Evolutionary conservation across 2,888 invertebrate species (phyloP).

Genomic region (Coleophora flavipennella): DNA sequence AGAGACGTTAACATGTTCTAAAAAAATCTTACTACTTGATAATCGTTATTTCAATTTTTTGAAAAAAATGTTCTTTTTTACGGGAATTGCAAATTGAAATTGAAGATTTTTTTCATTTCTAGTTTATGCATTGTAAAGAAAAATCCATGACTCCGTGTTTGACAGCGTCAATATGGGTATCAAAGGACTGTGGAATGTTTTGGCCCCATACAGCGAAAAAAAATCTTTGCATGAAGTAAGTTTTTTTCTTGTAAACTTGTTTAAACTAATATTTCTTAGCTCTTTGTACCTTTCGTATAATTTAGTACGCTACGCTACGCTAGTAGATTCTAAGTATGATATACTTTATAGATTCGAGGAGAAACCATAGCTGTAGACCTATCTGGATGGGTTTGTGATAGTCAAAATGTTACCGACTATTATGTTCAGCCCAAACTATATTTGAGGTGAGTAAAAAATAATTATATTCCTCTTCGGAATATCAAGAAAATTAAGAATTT

Average conservation of each 20-base stretch:
- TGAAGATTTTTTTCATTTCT: too few species aligned
- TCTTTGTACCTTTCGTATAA: too few species aligned
- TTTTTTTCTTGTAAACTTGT: slow-evolving; percentile 2
- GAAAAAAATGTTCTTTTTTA: too few species aligned
- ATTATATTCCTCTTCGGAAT: too few species aligned
- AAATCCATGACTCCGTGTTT: neutral
- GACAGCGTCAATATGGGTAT: slow-evolving; percentile 81
- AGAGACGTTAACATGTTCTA: too few species aligned
- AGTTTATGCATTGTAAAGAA: too few species aligned
- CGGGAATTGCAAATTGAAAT: too few species aligned
- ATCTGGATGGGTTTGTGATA: slow-evolving; percentile 93
- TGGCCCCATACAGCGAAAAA: slow-evolving; percentile 83
- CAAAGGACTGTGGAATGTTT: slow-evolving; percentile 87
- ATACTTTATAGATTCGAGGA: slow-evolving; percentile 67
- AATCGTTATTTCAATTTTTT: too few species aligned
- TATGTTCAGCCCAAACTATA: slow-evolving; percentile 84
- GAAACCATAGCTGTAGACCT: slow-evolving; percentile 90
- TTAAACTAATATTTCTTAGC: neutral
- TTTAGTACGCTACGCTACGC: too few species aligned
- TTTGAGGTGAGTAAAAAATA: slow-evolving; percentile 78
- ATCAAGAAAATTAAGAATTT: too few species aligned
- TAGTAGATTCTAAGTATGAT: too few species aligned
- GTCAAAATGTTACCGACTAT: slow-evolving; percentile 82
- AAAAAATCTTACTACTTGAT: too few species aligned
- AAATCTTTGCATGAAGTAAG: slow-evolving; percentile 81